Evolutionary conservation across 2,888 invertebrate species (phyloP).

Genomic region (Ennomos erosarius): DNA sequence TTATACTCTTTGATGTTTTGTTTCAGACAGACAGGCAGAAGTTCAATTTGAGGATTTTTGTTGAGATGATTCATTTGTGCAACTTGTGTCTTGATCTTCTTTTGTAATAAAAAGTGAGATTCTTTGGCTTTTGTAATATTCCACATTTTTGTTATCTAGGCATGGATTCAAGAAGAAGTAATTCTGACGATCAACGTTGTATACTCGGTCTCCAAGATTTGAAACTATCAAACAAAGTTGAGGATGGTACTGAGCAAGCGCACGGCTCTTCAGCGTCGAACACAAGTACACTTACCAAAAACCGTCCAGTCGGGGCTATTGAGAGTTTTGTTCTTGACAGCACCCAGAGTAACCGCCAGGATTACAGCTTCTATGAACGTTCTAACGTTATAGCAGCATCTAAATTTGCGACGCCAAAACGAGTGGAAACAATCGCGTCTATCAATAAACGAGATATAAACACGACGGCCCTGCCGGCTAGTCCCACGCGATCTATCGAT

Average conservation of each 20-base stretch:
- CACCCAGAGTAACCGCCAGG: conserved; percentile 74
- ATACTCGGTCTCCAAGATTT: conserved; percentile 81
- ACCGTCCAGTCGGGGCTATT: conserved; percentile 86
- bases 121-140: conserved; percentile 5
- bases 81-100: conserved; percentile 50
- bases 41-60: conserved; percentile 51
- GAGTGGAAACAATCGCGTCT: conserved; percentile 87
- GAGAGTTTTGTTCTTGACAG: conserved; percentile 87
- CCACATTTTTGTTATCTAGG: not conserved
- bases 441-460: conserved; percentile 75
- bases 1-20: conserved; percentile 29
- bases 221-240: conserved; percentile 80
- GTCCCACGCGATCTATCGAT: conserved; percentile 86
- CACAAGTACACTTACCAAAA: conserved; percentile 72
- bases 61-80: conserved; percentile 64
- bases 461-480: conserved; percentile 72
- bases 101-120: conserved; percentile 36
- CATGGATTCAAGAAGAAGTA: conserved; percentile 78
- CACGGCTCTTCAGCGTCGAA: conserved; percentile 72
- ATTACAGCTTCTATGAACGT: conserved; percentile 86
- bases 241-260: conserved; percentile 82
- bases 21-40: conserved; percentile 35
- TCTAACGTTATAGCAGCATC: conserved; percentile 91
- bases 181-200: conserved; percentile 76
- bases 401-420: conserved; percentile 91